These are phyloP conservation scores for Leptopilina myrica DNA, from an alignment of 2,888 invertebrate genomes.

Conservation along the genomic window DNA sequence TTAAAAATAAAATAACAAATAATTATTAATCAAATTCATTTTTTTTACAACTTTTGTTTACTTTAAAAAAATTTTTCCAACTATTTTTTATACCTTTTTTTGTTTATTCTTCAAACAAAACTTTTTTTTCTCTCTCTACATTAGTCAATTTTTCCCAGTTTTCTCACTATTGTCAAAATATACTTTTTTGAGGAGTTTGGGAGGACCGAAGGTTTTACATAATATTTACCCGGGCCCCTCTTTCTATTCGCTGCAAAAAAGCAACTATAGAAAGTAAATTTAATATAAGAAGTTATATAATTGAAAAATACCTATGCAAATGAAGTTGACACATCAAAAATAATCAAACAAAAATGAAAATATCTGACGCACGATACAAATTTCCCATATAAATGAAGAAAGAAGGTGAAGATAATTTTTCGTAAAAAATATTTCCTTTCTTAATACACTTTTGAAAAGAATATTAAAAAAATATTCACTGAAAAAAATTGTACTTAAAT, in stretches of 20 bases:
- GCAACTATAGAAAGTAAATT: not conserved
- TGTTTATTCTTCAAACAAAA: too few species aligned
- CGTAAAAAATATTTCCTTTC: not conserved
- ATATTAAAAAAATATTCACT: too few species aligned
- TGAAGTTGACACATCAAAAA: not conserved
- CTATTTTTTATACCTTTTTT: too few species aligned
- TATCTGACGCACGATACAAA: not conserved
- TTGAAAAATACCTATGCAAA: constrained; percentile 1
- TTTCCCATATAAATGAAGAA: too few species aligned
- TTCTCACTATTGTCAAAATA: not conserved
- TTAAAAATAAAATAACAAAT: too few species aligned
- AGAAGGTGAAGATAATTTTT: not conserved
- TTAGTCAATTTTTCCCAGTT: not conserved
- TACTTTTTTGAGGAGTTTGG: not conserved
- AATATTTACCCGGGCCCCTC: not conserved
- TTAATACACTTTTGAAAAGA: too few species aligned
- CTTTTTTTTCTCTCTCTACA: too few species aligned
- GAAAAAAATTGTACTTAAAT: too few species aligned
- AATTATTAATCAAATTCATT: too few species aligned
- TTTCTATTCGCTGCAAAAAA: not conserved
- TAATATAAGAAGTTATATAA: not conserved
- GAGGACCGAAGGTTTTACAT: not conserved
- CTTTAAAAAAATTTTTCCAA: too few species aligned
- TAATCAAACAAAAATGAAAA: not conserved
- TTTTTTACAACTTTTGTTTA: too few species aligned